phyloP scores from a whole-genome alignment of 1,140 invertebrate species.

The Harlomillsia oculata region DNA sequence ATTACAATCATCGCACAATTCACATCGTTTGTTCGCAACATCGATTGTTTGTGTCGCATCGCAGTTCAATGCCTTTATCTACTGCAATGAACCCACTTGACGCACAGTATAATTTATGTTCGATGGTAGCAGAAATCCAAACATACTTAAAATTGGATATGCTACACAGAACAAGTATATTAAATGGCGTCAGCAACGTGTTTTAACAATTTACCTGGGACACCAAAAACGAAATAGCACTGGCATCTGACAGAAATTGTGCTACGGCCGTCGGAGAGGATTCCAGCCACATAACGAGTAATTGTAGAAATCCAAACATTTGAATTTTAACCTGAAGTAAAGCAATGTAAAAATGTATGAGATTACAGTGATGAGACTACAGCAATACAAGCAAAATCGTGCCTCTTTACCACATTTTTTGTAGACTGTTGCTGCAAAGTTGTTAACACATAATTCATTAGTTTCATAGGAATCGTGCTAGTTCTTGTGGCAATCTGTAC shows the following conservation, averaged over 20 bases:
- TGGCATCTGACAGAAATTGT: constrained; percentile 71
- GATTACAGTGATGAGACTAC: background rate
- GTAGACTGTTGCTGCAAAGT: constrained; percentile 64
- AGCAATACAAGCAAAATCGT: background rate
- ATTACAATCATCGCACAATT: background rate
- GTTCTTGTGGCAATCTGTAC: constrained; percentile 81
- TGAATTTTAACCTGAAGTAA: constrained; percentile 67
- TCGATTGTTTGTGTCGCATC: constrained; percentile 1
- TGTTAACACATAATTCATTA: constrained; percentile 76
- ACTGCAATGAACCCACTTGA: background rate
- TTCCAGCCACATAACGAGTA: constrained; percentile 79
- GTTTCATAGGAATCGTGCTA: constrained; percentile 70
- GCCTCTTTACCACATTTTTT: background rate
- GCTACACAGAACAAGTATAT: too few relatives aligned
- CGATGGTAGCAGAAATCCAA: background rate
- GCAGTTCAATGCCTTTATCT: background rate
- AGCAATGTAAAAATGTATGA: constrained; percentile 3
- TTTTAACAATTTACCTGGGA: constrained; percentile 50
- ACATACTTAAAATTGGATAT: background rate
- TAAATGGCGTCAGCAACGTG: background rate
- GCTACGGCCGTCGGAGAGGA: constrained; percentile 74
- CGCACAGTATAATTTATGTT: background rate
- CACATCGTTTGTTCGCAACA: background rate
- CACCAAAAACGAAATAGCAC: constrained; percentile 74
- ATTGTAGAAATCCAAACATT: constrained; percentile 80